Percentiles rank a stretch among this genome's conserved stretches.
These are phyloP conservation scores for Xylocampa areola DNA, from an alignment of 2,888 invertebrate species.

Conservation along the genomic window DNA sequence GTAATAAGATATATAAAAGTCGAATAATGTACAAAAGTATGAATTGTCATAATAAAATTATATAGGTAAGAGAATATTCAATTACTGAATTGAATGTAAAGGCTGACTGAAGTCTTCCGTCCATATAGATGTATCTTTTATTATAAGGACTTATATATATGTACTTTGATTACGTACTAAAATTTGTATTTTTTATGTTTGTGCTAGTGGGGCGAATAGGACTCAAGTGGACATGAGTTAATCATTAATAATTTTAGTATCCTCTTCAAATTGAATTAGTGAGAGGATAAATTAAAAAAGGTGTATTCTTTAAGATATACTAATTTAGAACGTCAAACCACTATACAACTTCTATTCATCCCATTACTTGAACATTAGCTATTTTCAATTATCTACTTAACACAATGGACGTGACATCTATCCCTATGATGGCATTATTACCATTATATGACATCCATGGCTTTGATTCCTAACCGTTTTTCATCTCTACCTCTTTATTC, in stretches of 20 bases:
- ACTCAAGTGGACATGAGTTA: conserved; percentile 6
- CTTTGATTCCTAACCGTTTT: conserved; percentile 54
- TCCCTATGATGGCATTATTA: no score
- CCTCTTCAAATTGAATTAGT: no score
- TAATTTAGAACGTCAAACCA: background rate
- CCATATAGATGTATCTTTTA: conserved; percentile 43
- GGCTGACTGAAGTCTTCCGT: conserved; percentile 69
- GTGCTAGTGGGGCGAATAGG: conserved; percentile 38
- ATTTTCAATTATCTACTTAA: conserved; percentile 56
- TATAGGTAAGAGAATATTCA: conserved; percentile 44
- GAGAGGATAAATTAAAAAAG: background rate
- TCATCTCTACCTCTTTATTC: conserved; percentile 61
- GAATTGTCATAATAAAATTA: conserved; percentile 61
- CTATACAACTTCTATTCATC: conserved; percentile 34
- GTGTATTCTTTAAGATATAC: no score
- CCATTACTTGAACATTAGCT: conserved; percentile 23
- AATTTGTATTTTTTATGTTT: conserved; percentile 7
- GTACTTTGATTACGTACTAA: conserved; percentile 14
- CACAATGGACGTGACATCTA: conserved; percentile 55
- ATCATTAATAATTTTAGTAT: background rate
- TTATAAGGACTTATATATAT: conserved; percentile 17
- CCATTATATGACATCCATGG: no score
- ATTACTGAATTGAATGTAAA: conserved; percentile 49
- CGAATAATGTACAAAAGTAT: conserved; percentile 67
- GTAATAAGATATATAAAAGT: conserved; percentile 40